phyloP scores from a whole-genome alignment of 2,888 invertebrate species.

The Acronicta psi region DNA sequence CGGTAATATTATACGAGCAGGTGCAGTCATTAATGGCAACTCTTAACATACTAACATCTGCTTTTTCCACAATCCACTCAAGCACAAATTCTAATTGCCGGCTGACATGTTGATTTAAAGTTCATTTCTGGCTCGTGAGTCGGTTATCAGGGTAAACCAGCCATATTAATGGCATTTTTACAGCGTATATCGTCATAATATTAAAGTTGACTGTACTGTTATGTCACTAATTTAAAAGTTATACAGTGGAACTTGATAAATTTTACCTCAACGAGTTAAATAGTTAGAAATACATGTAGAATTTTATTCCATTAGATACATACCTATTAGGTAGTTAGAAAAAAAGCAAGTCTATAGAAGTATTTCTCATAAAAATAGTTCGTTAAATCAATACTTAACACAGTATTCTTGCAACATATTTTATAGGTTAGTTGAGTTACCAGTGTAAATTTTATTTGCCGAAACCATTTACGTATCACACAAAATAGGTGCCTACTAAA shows the following conservation, averaged over 20 bases:
- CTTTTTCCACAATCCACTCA: constrained; percentile 80
- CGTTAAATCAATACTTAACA: constrained; percentile 20
- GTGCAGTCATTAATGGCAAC: constrained; percentile 80
- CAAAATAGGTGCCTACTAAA: constrained; percentile 22
- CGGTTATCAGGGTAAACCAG: constrained; percentile 56
- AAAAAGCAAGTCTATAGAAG: constrained; percentile 17
- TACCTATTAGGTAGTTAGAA: constrained; percentile 1
- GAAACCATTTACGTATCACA: constrained; percentile 35
- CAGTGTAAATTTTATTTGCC: constrained; percentile 36
- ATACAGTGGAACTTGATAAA: constrained; percentile 14
- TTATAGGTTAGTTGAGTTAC: constrained; percentile 35
- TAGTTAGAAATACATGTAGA: constrained; percentile 17
- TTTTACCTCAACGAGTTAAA: constrained; percentile 12
- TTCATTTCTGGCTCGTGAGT: constrained; percentile 61
- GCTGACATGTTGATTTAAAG: constrained; percentile 72
- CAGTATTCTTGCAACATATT: constrained; percentile 26
- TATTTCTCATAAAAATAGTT: constrained; percentile 41
- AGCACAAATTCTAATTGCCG: constrained; percentile 77
- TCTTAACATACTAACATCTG: constrained; percentile 81
- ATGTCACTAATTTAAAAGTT: constrained; percentile 29
- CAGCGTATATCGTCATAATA: constrained; percentile 57
- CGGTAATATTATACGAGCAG: constrained; percentile 73
- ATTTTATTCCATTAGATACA: constrained; percentile 31
- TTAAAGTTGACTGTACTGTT: constrained; percentile 46
- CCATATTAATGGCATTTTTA: constrained; percentile 64